Percentiles rank a stretch among this genome's conserved stretches.
These are phyloP conservation scores for Oscheius sp. DNA, from an alignment of 2,888 invertebrate genomes.

Conservation along the genomic window DNA sequence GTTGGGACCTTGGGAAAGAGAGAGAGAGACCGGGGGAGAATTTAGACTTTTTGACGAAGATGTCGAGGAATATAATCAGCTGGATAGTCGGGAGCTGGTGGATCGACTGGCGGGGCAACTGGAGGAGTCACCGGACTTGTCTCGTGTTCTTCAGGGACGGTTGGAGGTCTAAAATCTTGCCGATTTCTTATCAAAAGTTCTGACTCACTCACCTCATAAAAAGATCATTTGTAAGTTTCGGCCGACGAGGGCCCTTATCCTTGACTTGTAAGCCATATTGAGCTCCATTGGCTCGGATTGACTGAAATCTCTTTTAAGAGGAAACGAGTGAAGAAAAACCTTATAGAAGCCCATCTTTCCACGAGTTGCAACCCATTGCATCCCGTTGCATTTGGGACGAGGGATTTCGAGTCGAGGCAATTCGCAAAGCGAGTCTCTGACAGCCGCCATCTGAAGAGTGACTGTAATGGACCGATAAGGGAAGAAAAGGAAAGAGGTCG, in stretches of 20 bases:
- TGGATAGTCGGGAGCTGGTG: conserved; percentile 22
- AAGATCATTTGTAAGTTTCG: conserved; percentile 45
- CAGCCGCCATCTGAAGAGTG: conserved; percentile 7
- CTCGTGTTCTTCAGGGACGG: conserved; percentile 13
- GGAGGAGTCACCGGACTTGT: background rate
- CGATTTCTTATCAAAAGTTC: background rate
- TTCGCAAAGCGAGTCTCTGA: conserved; percentile 55
- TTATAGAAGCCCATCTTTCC: conserved; percentile 68
- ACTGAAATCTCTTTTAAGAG: conserved; percentile 42
- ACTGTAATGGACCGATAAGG: background rate
- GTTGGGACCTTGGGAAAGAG: background rate
- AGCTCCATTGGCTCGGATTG: conserved; percentile 61
- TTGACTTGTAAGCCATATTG: conserved; percentile 63
- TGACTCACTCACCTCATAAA: conserved; percentile 36
- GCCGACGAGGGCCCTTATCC: conserved; percentile 56
- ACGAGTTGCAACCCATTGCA: conserved; percentile 67
- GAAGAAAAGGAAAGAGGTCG: conserved; percentile 5
- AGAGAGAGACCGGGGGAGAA: background rate
- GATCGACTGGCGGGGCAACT: conserved; percentile 9
- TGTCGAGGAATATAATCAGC: conserved; percentile 26
- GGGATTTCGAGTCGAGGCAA: conserved; percentile 62
- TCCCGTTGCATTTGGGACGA: conserved; percentile 65
- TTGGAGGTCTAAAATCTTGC: conserved; percentile 11
- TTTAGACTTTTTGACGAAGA: background rate
- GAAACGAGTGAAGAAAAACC: conserved; percentile 40